phyloP scores from a whole-genome alignment of 2,113 vertebrate genomes.

The Crotalus helleri region DNA sequence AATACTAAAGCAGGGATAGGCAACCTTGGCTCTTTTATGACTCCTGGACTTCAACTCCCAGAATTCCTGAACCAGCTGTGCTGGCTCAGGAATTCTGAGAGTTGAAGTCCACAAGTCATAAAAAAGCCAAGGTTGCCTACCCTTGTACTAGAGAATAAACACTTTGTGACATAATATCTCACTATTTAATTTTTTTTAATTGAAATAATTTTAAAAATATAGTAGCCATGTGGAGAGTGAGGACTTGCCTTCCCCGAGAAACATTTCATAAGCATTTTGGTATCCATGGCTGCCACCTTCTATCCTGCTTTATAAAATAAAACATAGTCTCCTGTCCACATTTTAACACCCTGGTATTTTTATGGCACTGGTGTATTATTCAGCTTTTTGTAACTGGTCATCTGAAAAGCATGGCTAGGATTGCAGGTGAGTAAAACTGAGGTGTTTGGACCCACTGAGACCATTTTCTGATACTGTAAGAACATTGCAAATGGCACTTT shows the following conservation, averaged over 20 bases:
- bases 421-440: neutral
- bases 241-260: neutral
- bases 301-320: neutral
- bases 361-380: neutral
- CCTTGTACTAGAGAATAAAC: neutral
- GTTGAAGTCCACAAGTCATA: too few relatives aligned
- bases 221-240: neutral
- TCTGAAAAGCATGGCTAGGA: neutral
- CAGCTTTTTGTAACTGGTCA: neutral
- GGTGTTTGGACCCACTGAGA: neutral
- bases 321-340: neutral
- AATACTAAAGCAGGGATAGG: neutral
- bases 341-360: constrained; percentile 1
- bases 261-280: neutral
- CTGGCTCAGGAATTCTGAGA: too few relatives aligned
- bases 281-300: neutral
- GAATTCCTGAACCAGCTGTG: too few relatives aligned
- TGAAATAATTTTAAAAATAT: neutral
- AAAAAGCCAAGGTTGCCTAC: too few relatives aligned
- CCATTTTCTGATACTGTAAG: neutral
- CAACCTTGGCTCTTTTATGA: too few relatives aligned
- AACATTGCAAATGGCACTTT: neutral
- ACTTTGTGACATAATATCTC: neutral
- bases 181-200: neutral
- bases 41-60: too few relatives aligned